phyloP scores from a whole-genome alignment of 2,888 invertebrate genomes.

The Sinelater perroti region DNA sequence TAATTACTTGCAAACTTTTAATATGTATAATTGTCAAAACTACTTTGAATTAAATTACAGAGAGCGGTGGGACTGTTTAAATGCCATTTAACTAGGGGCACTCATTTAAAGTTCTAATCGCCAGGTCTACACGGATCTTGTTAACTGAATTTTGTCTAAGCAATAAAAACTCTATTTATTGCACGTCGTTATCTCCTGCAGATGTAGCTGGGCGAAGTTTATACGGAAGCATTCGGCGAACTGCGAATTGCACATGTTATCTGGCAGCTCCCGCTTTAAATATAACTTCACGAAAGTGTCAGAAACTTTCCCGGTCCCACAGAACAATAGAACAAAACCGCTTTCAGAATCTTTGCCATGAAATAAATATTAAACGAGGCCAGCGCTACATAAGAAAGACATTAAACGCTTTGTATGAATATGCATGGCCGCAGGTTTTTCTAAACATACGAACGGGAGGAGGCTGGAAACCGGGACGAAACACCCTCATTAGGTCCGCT shows the following conservation, averaged over 20 bases:
- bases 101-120: too few relatives aligned
- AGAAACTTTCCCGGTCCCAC: constrained; percentile 27
- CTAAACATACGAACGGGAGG: background rate
- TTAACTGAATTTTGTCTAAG: too few relatives aligned
- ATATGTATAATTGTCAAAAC: too few relatives aligned
- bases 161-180: too few relatives aligned
- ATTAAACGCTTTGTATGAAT: constrained; percentile 36
- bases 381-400: constrained; percentile 31
- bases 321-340: constrained; percentile 33
- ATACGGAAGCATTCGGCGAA: constrained; percentile 22
- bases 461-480: background rate
- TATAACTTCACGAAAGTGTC: constrained; percentile 26
- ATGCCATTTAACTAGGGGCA: too few relatives aligned
- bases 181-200: too few relatives aligned
- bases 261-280: constrained; percentile 14
- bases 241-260: constrained; percentile 30
- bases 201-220: constrained; percentile 15
- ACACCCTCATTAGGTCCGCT: constrained; percentile 4
- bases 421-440: constrained; percentile 31
- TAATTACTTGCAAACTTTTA: too few relatives aligned
- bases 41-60: too few relatives aligned
- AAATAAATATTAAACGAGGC: constrained; percentile 37
- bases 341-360: constrained; percentile 30
- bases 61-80: too few relatives aligned
- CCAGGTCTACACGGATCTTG: too few relatives aligned